Percentiles rank a stretch among this genome's conserved stretches.
phyloP scores from a whole-genome alignment of 2,113 vertebrate species.

The Steatornis caripensis region DNA sequence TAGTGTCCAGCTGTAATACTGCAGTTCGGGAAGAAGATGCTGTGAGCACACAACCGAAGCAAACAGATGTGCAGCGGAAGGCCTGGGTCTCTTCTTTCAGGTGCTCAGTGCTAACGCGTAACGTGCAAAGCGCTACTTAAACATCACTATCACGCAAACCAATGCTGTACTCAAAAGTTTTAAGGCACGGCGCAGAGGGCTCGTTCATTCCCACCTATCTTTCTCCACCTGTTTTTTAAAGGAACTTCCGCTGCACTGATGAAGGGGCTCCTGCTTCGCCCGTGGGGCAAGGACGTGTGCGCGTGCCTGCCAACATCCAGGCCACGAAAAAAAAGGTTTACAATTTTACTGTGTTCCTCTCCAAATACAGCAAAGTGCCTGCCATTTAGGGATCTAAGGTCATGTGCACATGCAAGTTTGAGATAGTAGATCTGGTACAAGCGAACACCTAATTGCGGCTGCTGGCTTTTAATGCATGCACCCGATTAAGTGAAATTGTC shows the following conservation, averaged over 20 bases:
- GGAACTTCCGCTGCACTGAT: background rate
- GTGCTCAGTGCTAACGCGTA: background rate
- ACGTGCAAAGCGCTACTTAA: background rate
- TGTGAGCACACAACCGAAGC: accelerated
- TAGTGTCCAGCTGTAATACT: background rate
- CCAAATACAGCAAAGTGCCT: background rate
- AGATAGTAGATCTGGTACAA: background rate
- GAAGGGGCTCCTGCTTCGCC: background rate
- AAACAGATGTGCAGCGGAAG: background rate
- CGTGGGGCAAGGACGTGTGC: background rate
- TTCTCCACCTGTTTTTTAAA: background rate
- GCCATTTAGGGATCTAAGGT: background rate
- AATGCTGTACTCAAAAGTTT: background rate
- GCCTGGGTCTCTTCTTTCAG: background rate
- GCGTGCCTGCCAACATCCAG: background rate
- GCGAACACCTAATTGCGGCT: background rate
- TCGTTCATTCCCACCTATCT: background rate
- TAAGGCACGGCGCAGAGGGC: background rate
- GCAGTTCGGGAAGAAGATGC: background rate
- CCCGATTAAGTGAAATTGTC: background rate
- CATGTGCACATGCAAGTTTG: background rate
- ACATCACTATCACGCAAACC: background rate
- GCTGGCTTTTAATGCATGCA: background rate
- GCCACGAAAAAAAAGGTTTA: background rate
- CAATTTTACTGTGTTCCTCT: background rate